Evolutionary conservation across 2,888 invertebrate species (phyloP).

Genomic region (Melanotus villosus): DNA sequence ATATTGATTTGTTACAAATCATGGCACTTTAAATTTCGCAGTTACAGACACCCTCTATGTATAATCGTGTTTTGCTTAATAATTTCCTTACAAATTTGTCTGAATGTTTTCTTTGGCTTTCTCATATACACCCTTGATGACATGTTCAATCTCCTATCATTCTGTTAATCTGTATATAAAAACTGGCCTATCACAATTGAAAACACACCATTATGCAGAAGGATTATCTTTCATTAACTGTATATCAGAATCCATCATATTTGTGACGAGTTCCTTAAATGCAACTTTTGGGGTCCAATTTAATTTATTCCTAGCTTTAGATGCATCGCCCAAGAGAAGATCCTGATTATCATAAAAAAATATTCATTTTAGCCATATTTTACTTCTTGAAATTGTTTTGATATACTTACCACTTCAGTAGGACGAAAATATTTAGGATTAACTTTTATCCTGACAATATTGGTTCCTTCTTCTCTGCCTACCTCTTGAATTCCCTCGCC

Average conservation of each 20-base stretch:
- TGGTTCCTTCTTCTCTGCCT: constrained; percentile 79
- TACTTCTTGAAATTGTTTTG: background rate
- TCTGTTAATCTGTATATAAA: no score
- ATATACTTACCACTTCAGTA: constrained; percentile 97
- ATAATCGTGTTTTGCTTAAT: no score
- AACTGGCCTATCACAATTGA: no score
- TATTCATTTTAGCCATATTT: background rate
- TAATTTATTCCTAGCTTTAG: constrained; percentile 88
- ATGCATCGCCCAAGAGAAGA: constrained; percentile 91
- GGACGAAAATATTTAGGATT: constrained; percentile 97
- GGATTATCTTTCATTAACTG: constrained; percentile 93
- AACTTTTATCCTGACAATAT: constrained; percentile 85
- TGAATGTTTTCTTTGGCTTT: no score
- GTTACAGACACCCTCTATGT: no score
- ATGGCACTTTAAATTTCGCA: no score
- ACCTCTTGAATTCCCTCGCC: constrained; percentile 89
- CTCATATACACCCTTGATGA: no score
- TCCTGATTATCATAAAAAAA: constrained; percentile 80
- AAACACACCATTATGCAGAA: constrained; percentile 75
- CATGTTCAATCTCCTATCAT: no score
- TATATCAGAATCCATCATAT: constrained; percentile 95
- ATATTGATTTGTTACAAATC: no score
- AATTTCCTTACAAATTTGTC: no score
- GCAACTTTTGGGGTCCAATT: constrained; percentile 91
- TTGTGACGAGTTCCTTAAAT: constrained; percentile 88